Base-by-base conservation (phyloP, 2,797 vertebrate genomes). In the Sandelia bainsii region DNA sequence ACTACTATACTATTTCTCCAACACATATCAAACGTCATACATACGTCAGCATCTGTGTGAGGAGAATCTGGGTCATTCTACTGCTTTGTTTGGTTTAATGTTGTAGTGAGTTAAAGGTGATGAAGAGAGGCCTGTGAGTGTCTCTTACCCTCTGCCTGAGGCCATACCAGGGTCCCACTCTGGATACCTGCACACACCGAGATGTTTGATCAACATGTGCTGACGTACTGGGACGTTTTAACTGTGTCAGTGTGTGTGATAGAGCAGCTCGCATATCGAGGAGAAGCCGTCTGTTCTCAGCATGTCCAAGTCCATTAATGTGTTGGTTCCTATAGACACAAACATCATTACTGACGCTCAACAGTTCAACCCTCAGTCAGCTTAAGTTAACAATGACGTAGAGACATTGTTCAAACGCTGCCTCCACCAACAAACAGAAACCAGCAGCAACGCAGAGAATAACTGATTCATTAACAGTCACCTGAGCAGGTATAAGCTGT, bases 131-230 rank as follows among this genome's bases (percentile, higher is more conserved):
- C 32, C 32, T 56, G 25, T 12, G 40, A 32, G 42, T 4, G 1
- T 12, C 1, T 58, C 80, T 83, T 82, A 95, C 94, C 90, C 64
- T 84, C 93, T 82, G 62, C 77, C 81, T 6, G 92, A 82, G 8
- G 86, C 62, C 88, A 92, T 89, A 0, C 85, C 80, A 13, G 94
- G 94, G 62, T 95, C 90, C 94, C 94, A 95, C 1, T 95, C 94
- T 0, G 94, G 94, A 80, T 95, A 95, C 92, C 94, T 95, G 77
- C 4, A 72, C 67, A 69, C 19, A 62, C 59, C 39, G 62, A 11
- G 20, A 62, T 7, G 64, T 32, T 6, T 0, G 37, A 0, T 11
- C 4, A 4, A 9, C 6, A 8, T 49, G 12, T 1, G 8, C 5
- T 34, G 10, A 34, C 5, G 19, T 3, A 8, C 25, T 11, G 14